A percentile compares a stretch with the other conserved stretches of the same genome.
These are phyloP conservation scores for Protobothrops flavoviridis DNA, from an alignment of 2,113 vertebrate genomes.

Conservation along the genomic window DNA sequence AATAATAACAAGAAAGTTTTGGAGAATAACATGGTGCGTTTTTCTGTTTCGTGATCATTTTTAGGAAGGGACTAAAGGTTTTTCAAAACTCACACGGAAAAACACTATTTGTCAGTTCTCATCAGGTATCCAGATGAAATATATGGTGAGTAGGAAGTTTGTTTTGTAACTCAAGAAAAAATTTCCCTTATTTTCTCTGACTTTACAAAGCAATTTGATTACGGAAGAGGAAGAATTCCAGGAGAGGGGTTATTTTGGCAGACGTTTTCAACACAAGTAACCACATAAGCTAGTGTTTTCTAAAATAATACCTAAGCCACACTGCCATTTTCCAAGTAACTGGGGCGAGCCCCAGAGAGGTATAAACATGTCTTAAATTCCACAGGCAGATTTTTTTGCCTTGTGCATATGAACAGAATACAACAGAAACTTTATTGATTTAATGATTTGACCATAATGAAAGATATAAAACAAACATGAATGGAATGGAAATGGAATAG, in stretches of 20 bases:
- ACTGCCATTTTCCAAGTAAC: neutral
- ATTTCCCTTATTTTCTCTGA: conserved; percentile 11
- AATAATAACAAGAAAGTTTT: conserved; percentile 11
- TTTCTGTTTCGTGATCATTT: neutral
- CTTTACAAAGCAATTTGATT: conserved; percentile 7
- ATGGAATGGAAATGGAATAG: fast-evolving
- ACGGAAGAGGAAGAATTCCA: neutral
- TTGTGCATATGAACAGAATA: neutral
- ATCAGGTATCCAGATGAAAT: conserved; percentile 40
- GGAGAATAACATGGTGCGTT: neutral
- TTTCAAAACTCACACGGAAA: conserved; percentile 19
- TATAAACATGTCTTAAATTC: neutral
- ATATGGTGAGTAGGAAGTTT: conserved; percentile 1
- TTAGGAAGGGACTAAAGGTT: neutral
- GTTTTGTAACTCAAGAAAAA: conserved; percentile 35
- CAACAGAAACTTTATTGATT: neutral
- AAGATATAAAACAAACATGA: too few species aligned
- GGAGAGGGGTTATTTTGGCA: neutral
- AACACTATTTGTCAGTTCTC: conserved; percentile 45
- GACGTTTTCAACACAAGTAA: conserved; percentile 19
- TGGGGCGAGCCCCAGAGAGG: neutral
- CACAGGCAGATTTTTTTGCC: neutral
- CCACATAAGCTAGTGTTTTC: neutral
- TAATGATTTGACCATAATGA: neutral
- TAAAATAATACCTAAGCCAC: neutral